These are phyloP conservation scores for Rhagonycha fulva DNA, from an alignment of 2,888 invertebrate species.

Conservation along the genomic window DNA sequence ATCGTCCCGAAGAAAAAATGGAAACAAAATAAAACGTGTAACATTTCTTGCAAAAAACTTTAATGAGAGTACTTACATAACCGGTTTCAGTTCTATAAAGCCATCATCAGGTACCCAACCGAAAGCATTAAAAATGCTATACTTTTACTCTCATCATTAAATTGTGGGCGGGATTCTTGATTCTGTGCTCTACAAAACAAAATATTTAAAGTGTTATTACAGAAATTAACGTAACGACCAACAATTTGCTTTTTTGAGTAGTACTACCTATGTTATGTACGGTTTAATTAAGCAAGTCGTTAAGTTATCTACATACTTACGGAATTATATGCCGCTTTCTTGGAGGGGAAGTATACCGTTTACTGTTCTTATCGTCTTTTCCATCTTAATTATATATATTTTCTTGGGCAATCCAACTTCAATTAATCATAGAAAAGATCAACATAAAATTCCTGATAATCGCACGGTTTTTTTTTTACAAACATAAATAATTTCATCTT, in stretches of 20 bases:
- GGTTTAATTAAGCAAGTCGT: constrained; percentile 25
- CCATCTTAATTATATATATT: constrained; percentile 28
- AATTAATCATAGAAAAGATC: constrained; percentile 20
- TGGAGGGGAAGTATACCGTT: constrained; percentile 23
- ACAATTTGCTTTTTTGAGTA: background rate
- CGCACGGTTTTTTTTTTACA: background rate
- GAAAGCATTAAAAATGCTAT: background rate
- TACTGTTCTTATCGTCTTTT: constrained; percentile 17
- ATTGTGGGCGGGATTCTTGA: background rate
- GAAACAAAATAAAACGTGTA: background rate
- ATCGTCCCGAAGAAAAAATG: background rate
- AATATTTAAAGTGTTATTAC: background rate
- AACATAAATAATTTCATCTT: background rate
- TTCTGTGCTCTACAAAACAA: background rate
- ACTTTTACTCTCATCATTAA: background rate
- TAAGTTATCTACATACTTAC: constrained; percentile 22
- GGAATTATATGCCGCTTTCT: constrained; percentile 11
- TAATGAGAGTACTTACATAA: background rate
- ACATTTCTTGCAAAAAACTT: background rate
- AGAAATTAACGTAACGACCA: background rate
- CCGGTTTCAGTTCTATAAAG: background rate
- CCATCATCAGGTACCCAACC: background rate
- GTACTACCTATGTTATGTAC: constrained; percentile 7
- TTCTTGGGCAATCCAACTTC: constrained; percentile 20
- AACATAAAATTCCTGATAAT: background rate